Evolutionary conservation across 2,113 vertebrate species (phyloP), one percentile per base, ranked within the genome.

Genomic region (Collichthys lucidus): DNA sequence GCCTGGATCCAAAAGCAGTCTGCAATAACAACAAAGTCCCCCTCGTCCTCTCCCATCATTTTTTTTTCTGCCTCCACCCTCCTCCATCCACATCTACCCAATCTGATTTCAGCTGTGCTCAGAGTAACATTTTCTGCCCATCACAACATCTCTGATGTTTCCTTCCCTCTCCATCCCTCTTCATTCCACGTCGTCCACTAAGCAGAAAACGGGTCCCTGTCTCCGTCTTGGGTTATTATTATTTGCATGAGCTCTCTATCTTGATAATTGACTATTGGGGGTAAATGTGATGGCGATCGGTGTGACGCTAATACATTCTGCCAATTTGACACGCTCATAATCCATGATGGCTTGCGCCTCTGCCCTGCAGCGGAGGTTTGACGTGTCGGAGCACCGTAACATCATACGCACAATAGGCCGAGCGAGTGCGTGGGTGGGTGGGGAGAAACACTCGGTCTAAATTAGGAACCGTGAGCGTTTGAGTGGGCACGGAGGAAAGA

Each of bases 121-220:
- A 82, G 86, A 84, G 88, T 84, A 82, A 63, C 85, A 70, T 90
- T 90, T 86, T 72, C 81, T 57, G 42, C 68, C 50, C 59, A 79
- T 87, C 83, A 84, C 81, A 82, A 80, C 88, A 86, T 80, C 68
- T 0, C 70, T 68, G 68, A 67, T 47, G 35, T 83, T 49, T 24
- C 70, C 46, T 19, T 60, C 62, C 55, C 52, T 71, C 53, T 49
- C 35, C 55, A 19, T n/a, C 70, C 29, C 70, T 71, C 66, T 35
- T 60, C 73, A 11, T 0, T 46, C 24, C 62, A 46, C 70, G 68
- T 62, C 31, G 61, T 88, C 81, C 85, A 89, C 86, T 47, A 70
- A 82, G 89, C 88, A 88, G 86, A 86, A 92, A 89, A 88, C 78
- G 83, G 84, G 73, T 78, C 44, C 57, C n/a, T 47, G 86, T 85